A percentile compares a stretch with the other conserved stretches of the same genome.
phyloP scores from a whole-genome alignment of 2,888 invertebrate genomes.

The Habroteleia sp. region DNA sequence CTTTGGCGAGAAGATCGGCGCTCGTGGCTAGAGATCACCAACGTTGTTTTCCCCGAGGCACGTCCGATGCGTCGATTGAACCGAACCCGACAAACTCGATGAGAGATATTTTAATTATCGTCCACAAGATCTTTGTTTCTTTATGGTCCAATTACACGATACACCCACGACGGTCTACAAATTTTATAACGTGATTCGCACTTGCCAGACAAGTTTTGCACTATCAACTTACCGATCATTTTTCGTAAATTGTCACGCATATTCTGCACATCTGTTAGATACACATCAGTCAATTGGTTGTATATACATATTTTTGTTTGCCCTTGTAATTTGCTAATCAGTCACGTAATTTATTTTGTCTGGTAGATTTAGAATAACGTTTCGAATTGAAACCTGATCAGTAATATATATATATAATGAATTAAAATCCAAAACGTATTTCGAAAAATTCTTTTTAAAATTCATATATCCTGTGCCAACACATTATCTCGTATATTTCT shows the following conservation, averaged over 20 bases:
- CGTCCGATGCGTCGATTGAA: constrained; percentile 72
- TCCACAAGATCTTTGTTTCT: constrained; percentile 70
- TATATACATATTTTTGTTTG: constrained; percentile 2
- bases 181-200: constrained; percentile 32
- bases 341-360: constrained; percentile 16
- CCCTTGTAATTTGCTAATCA: constrained; percentile 6
- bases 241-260: constrained; percentile 54
- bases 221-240: constrained; percentile 53
- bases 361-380: too few relatives aligned
- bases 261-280: constrained; percentile 14
- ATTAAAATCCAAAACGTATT: too few relatives aligned
- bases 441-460: too few relatives aligned
- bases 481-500: too few relatives aligned
- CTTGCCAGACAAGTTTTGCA: constrained; percentile 42
- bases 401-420: too few relatives aligned
- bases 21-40: constrained; percentile 74
- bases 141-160: constrained; percentile 63
- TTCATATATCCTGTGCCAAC: too few relatives aligned
- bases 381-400: too few relatives aligned
- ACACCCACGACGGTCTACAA: constrained; percentile 55
- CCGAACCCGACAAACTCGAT: constrained; percentile 66
- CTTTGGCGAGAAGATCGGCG: constrained; percentile 23
- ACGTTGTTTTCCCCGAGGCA: constrained; percentile 76
- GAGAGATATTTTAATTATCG: constrained; percentile 77
- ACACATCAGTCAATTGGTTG: constrained; percentile 19